Evolutionary conservation across 2,113 vertebrate genomes (phyloP), one percentile per base, ranked within the genome.

Genomic region (Chlamydotis undulata): DNA sequence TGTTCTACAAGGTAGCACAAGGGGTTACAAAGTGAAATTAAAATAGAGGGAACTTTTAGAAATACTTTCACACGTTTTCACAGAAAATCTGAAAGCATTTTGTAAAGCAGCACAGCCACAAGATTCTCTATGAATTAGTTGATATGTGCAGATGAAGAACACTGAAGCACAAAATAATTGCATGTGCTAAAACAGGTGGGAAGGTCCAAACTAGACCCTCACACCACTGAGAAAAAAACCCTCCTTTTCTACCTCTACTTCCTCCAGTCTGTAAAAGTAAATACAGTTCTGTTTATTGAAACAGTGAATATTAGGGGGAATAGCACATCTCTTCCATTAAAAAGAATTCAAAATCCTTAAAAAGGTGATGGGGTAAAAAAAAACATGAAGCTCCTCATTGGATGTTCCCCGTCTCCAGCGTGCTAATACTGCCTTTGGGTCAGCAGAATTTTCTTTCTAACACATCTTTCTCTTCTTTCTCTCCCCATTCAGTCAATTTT

Each of bases 401-500:
- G 21, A 6, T 29, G 17, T 68, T 85, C 64, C 29, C 23, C 68
- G 7, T 90, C 47, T 89, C 37, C 45, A 49, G 18, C 19, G 53
- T 65, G 45, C 41, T 83, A 57, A 60, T 18, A 74, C 74, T 69
- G 13, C 39, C 59, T 53, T 63, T 61, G 33, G 4, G 12, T 71
- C 57, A 33, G 12, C 19, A 41, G 10, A 5, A 15, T 31, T 63
- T 60, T 73, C 47, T 56, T 87, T 77, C 71, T 97, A 83, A 97
- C 13, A 19, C 1, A 2, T 37, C 3, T 18, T 59, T 91, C 31
- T 84, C 60, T 87, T 52, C 33, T 92, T 89, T 89, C 53, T 56
- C 67, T 91, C 41, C 49, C 24, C 35, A 17, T 24, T 55, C 98
- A 99, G 99, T 99, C 99, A 33, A 97, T 99, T 97, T 97, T 99